Percentiles rank a stretch among this genome's conserved stretches.
phyloP scores from a whole-genome alignment of 2,113 vertebrate genomes.

The Hemichromis elongatus region DNA sequence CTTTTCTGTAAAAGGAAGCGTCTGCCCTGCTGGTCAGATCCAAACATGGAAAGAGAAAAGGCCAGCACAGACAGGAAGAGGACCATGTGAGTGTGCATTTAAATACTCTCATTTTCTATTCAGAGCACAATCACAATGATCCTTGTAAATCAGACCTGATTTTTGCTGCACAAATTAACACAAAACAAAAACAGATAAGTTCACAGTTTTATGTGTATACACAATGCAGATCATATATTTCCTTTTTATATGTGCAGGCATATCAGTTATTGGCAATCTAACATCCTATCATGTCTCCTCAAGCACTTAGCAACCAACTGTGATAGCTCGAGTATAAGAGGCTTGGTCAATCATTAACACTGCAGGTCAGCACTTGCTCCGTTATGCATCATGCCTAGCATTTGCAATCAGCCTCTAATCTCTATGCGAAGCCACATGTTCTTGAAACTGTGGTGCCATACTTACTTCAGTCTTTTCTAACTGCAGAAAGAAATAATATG shows the following conservation, averaged over 20 bases:
- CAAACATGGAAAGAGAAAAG: background rate
- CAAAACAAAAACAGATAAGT: background rate
- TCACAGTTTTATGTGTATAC: background rate
- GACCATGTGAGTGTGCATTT: conserved; percentile 43
- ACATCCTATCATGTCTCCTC: conserved; percentile 13
- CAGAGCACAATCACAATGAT: background rate
- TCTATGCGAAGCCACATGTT: conserved; percentile 13
- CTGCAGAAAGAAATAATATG: background rate
- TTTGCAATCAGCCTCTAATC: background rate
- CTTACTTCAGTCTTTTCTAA: background rate
- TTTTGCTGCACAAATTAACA: background rate
- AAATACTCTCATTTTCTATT: conserved; percentile 35
- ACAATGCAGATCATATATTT: background rate
- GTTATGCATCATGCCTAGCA: conserved; percentile 1
- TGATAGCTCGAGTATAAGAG: conserved; percentile 26
- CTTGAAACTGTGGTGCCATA: background rate
- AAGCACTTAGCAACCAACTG: conserved; percentile 68
- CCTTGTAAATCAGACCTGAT: background rate
- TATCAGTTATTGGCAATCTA: conserved; percentile 7
- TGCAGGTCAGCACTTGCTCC: conserved; percentile 29
- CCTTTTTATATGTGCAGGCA: conserved; percentile 1
- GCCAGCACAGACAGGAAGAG: background rate
- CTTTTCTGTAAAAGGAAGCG: conserved; percentile 17
- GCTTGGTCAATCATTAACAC: conserved; percentile 71
- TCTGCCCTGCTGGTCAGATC: background rate